These are phyloP conservation scores for Psix sp. DNA, from an alignment of 1,140 invertebrate species.

Conservation along the genomic window DNA sequence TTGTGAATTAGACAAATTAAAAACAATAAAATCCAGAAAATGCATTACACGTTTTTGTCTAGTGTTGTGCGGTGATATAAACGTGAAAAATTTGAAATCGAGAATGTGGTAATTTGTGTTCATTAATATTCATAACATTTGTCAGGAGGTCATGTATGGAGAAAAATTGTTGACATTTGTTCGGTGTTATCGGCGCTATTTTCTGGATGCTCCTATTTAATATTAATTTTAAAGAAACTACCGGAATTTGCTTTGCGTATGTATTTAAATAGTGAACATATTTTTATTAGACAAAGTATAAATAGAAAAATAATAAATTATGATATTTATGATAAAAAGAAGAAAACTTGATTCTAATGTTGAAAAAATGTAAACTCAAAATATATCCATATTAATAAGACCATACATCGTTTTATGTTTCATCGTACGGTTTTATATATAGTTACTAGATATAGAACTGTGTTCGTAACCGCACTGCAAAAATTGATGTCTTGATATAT, in stretches of 20 bases:
- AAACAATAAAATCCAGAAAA: neutral
- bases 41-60: neutral
- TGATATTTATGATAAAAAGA: too few relatives aligned
- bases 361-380: too few relatives aligned
- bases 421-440: too few relatives aligned
- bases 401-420: too few relatives aligned
- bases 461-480: too few relatives aligned
- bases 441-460: too few relatives aligned
- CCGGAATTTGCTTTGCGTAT: constrained; percentile 1
- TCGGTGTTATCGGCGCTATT: constrained; percentile 16
- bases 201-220: constrained; percentile 27
- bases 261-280: constrained; percentile 4
- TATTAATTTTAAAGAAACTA: constrained; percentile 23
- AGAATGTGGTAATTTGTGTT: constrained; percentile 6
- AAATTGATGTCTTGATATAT: too few relatives aligned
- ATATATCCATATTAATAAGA: too few relatives aligned
- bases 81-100: constrained; percentile 16
- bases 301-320: too few relatives aligned
- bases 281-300: too few relatives aligned
- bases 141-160: constrained; percentile 14
- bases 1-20: too few relatives aligned
- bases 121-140: constrained; percentile 26
- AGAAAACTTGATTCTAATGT: too few relatives aligned
- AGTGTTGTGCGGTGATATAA: neutral
- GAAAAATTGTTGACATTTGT: constrained; percentile 30